These are phyloP conservation scores for Caloenas nicobarica DNA, from an alignment of 2,113 vertebrate genomes.

Conservation along the genomic window DNA sequence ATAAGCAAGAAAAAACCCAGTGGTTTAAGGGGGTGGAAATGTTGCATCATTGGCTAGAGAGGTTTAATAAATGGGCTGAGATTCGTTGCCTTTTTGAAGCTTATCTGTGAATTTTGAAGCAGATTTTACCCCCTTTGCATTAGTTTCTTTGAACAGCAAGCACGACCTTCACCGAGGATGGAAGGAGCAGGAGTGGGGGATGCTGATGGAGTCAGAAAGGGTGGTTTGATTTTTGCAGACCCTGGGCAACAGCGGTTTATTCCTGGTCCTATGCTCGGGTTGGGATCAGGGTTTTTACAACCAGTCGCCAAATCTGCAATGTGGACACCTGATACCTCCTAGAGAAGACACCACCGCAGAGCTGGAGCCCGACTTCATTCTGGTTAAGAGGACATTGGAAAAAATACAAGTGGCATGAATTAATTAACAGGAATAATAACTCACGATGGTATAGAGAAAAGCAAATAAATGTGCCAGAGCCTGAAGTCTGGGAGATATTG, in stretches of 20 bases:
- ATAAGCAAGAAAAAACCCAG: conserved; percentile 16
- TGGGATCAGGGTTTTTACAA: neutral
- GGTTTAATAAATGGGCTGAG: conserved; percentile 9
- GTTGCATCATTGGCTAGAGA: neutral
- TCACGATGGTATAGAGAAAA: neutral
- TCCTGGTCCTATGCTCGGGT: neutral
- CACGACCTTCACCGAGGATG: neutral
- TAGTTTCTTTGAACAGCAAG: conserved; percentile 12
- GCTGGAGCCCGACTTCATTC: neutral
- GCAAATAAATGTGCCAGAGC: neutral
- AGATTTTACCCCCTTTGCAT: neutral
- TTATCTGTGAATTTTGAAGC: conserved; percentile 27
- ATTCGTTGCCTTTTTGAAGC: conserved; percentile 29
- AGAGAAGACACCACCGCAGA: neutral
- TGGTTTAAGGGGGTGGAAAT: conserved; percentile 27
- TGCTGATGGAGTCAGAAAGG: neutral
- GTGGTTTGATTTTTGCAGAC: neutral
- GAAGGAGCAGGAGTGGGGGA: neutral
- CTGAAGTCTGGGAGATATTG: neutral
- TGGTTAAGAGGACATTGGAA: neutral
- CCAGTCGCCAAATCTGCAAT: accelerated
- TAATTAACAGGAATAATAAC: neutral
- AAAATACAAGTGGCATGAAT: neutral
- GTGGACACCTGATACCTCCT: neutral
- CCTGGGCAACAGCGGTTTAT: neutral